Evolutionary conservation across 2,113 vertebrate species (phyloP), one percentile per base, ranked within the genome.

Genomic region (Leptobrachium ailaonicum): DNA sequence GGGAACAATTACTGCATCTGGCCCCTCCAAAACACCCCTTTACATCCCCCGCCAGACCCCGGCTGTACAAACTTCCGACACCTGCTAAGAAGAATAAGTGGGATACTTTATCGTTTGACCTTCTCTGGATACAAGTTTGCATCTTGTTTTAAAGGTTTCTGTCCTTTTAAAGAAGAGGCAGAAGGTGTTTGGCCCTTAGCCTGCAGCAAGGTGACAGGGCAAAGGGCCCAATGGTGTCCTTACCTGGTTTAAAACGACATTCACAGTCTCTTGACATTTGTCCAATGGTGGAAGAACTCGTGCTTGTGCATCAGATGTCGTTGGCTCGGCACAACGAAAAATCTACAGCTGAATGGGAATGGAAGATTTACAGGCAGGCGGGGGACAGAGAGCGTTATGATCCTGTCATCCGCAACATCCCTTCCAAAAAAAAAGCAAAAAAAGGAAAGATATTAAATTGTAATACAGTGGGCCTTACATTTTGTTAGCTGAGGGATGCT

Each of bases 31-130:
- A 42, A 74, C 53, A 60, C 54, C 43, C 41, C 20, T 45, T 69
- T 64, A 75, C 71, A 41, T 66, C 77, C 72, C 56, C 54, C 45
- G 12, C 32, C 62, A 40, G 43, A 85, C 42, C 54, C 43, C 67
- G 82, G 71, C 3, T 82, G 12, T 62, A 45, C 75, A 9, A 68
- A 47, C 2, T 2, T 0, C 13, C 70, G 72, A 64, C 68, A 10
- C 60, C 66, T 66, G 42, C 47, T 66, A 73, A 58, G 77, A 43
- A 43, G 83, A 40, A 81, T 60, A 75, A 44, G 14, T 20, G 14
- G n/a, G 14, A 86, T 76, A 32, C 9, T 73, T 11, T 4, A 45
- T 66, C 54, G 13, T 69, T 73, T 83, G 54, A 76, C 41, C 47
- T 83, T 2, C 6, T 60, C 43, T 47, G 41, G 77, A 10, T 64